A percentile compares a stretch with the other conserved stretches of the same genome.
Evolutionary conservation across 2,113 vertebrate species (phyloP).

Genomic region (Anhinga rufa): DNA sequence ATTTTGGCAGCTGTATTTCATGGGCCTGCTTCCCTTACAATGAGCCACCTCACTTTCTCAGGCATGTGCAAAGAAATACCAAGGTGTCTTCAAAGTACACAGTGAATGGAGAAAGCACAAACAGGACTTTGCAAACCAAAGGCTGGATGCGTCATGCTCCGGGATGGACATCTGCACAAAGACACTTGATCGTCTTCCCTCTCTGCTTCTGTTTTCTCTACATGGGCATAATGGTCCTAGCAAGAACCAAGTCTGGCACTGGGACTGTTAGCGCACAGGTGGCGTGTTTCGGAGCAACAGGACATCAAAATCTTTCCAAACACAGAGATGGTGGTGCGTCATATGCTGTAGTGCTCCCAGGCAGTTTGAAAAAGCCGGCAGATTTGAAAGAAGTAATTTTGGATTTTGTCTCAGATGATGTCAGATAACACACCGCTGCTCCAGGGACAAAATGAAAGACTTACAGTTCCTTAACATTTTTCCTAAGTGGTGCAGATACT

Average conservation of each 20-base stretch:
- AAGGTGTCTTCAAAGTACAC: not conserved
- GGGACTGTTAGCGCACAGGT: accelerated
- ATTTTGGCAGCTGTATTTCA: not conserved
- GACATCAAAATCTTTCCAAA: not conserved
- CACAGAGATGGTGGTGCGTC: not conserved
- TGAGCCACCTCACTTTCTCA: not conserved
- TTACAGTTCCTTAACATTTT: not conserved
- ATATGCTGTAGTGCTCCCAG: not conserved
- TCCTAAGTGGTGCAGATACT: not conserved
- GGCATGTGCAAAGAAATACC: not conserved
- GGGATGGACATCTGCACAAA: not conserved
- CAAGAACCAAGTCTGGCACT: not conserved
- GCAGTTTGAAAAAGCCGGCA: not conserved
- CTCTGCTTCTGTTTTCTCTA: not conserved
- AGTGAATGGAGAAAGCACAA: not conserved
- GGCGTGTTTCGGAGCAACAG: not conserved
- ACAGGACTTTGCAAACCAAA: not conserved
- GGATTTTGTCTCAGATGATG: not conserved
- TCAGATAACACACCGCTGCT: not conserved
- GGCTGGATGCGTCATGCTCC: not conserved
- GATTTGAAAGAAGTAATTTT: not conserved
- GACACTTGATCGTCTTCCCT: not conserved
- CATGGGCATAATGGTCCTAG: accelerated
- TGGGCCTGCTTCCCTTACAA: not conserved
- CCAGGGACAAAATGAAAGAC: not conserved